Conservation (phyloP, 2,113 vertebrate genomes). For the Opisthocomus hoazin region DNA sequence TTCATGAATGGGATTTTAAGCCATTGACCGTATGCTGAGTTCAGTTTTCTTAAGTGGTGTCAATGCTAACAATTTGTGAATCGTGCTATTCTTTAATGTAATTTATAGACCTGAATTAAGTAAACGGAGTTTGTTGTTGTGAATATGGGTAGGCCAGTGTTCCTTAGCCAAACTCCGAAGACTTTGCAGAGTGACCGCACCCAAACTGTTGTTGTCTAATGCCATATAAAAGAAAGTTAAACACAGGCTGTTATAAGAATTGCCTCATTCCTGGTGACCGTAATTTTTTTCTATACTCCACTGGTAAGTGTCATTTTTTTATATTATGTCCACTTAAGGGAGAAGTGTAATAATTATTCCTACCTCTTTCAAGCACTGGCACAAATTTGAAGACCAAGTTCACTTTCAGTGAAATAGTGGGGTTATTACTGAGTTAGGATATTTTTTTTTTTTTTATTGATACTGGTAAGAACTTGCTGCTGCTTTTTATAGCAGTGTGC, state of each 20-base stretch:
- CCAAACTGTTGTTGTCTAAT: neutral
- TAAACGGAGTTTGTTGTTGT: neutral
- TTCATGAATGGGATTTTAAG: neutral
- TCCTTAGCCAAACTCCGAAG: neutral
- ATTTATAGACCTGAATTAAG: neutral
- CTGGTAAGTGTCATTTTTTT: neutral
- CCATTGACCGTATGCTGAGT: neutral
- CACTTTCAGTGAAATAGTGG: neutral
- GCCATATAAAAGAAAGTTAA: neutral
- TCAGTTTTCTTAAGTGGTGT: neutral
- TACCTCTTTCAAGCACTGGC: neutral
- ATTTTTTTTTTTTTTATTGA: neutral
- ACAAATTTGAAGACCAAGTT: neutral
- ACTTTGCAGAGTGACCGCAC: neutral
- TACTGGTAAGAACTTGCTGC: neutral
- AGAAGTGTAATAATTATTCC: neutral
- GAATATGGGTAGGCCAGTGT: neutral
- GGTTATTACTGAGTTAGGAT: neutral
- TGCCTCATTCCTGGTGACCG: fast-evolving
- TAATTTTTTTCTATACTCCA: neutral
- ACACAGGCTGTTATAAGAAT: neutral
- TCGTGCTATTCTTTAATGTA: neutral
- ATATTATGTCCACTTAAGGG: neutral
- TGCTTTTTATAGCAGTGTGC: neutral
- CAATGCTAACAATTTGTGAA: neutral